These are phyloP conservation scores for Nesidiocoris tenuis DNA, from an alignment of 2,888 invertebrate species.

Conservation along the genomic window DNA sequence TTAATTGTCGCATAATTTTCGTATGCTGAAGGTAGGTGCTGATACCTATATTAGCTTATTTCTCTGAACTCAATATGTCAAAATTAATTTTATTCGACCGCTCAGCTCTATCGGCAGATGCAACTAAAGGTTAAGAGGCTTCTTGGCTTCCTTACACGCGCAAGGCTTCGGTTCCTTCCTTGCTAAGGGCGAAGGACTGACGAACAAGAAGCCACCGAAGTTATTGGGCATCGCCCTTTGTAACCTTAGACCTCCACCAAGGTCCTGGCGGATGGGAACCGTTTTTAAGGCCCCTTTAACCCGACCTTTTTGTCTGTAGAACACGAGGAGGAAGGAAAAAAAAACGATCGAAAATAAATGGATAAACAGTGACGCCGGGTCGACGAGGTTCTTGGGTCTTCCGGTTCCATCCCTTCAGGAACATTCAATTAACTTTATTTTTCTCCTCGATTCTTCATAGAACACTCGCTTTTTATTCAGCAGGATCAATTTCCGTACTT, in stretches of 20 bases:
- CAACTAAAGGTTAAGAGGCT: conserved; percentile 2
- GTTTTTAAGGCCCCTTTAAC: conserved; percentile 27
- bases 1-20: no score
- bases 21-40: no score
- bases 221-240: conserved; percentile 9
- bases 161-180: conserved; percentile 13
- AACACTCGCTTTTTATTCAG: no score
- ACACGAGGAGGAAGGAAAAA: background rate
- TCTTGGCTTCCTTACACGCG: background rate
- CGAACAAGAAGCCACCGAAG: conserved; percentile 15
- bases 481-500: no score
- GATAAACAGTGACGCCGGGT: conserved; percentile 7
- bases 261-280: no score
- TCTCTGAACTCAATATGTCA: no score
- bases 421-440: no score
- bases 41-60: no score
- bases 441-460: no score
- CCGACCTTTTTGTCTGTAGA: conserved; percentile 1
- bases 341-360: no score
- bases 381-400: background rate
- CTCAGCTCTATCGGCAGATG: no score
- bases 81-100: no score
- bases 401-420: background rate
- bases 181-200: background rate
- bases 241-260: conserved; percentile 20